Evolutionary conservation across 2,113 vertebrate genomes (phyloP).

Genomic region (Nycticorax nycticorax): DNA sequence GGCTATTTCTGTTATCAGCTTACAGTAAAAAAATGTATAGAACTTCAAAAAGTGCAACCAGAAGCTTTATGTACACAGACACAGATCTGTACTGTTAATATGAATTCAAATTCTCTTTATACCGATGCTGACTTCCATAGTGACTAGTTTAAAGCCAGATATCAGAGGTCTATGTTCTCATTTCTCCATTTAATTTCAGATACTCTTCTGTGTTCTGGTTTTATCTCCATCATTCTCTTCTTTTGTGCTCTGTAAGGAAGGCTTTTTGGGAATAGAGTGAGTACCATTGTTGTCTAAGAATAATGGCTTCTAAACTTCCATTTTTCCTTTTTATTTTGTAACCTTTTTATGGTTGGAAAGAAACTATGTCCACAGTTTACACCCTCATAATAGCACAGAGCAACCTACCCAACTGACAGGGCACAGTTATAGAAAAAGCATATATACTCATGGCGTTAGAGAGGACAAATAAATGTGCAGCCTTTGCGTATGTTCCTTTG

Average conservation of each 20-base stretch:
- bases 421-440: not conserved
- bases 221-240: not conserved
- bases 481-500: not conserved
- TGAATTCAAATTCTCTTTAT: not conserved
- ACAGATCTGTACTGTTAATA: not conserved
- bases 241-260: not conserved
- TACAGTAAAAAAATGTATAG: not conserved
- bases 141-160: not conserved
- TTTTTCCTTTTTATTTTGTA: not conserved
- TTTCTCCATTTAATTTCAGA: not conserved
- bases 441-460: not conserved
- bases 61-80: not conserved
- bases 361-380: not conserved
- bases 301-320: not conserved
- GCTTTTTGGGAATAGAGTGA: not conserved
- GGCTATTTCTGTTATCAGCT: not conserved
- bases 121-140: not conserved
- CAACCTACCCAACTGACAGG: not conserved
- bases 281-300: not conserved
- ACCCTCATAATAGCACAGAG: not conserved
- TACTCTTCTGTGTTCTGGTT: not conserved
- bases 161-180: not conserved
- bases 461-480: not conserved
- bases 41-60: not conserved
- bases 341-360: not conserved